Percentiles rank a stretch among this genome's conserved stretches.
Conservation (phyloP, 2,797 vertebrate species). For the Mormyrus proboscirostris region DNA sequence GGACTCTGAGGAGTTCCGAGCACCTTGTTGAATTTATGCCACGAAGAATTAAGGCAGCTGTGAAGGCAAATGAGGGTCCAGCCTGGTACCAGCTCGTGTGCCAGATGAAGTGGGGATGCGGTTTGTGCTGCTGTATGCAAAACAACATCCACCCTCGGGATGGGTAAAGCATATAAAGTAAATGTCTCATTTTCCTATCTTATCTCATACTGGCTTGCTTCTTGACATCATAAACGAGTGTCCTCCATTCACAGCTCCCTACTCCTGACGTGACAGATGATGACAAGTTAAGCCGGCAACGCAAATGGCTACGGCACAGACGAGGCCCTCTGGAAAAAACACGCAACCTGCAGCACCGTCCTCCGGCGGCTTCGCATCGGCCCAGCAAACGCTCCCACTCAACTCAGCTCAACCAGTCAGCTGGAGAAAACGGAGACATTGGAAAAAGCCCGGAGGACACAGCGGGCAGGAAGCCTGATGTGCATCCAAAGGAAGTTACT, state of each 20-base stretch:
- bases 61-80: not conserved
- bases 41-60: not conserved
- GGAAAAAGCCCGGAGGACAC: not conserved
- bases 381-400: not conserved
- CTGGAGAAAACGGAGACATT: not conserved
- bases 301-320: not conserved
- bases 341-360: not conserved
- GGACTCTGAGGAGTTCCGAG: not conserved
- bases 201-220: not conserved
- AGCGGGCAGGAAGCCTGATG: not conserved
- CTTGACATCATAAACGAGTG: not conserved
- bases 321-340: not conserved
- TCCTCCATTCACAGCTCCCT: not conserved
- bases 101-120: not conserved
- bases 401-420: not conserved
- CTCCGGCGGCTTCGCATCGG: not conserved
- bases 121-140: not conserved
- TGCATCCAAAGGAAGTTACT: not conserved
- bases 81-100: not conserved
- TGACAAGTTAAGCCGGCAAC: not conserved
- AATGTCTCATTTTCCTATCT: not conserved
- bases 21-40: not conserved
- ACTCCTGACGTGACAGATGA: not conserved
- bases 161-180: not conserved
- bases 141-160: not conserved